These are phyloP conservation scores for Nixonia krombeini DNA, from an alignment of 1,140 invertebrate species.

Conservation along the genomic window DNA sequence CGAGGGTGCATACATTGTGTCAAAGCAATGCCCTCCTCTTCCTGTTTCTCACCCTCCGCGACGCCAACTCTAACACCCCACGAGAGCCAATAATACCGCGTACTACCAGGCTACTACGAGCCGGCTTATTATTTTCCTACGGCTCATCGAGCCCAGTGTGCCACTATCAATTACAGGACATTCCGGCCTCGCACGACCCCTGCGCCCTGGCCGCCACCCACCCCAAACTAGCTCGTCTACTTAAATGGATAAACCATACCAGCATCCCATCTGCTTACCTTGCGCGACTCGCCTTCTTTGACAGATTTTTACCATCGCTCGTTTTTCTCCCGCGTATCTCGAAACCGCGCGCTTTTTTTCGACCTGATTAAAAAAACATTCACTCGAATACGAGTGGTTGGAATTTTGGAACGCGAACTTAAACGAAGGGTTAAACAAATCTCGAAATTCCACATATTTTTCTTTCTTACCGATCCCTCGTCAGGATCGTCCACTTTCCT, in stretches of 20 bases:
- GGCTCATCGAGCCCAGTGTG: slow-evolving; percentile 60
- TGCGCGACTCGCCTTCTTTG: slow-evolving; percentile 44
- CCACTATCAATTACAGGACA: slow-evolving; percentile 64
- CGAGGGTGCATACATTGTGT: slow-evolving; percentile 47
- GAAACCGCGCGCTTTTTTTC: too few species aligned
- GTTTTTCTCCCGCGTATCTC: too few species aligned
- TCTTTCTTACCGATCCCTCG: too few species aligned
- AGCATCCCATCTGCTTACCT: slow-evolving; percentile 66
- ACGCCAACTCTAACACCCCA: slow-evolving; percentile 50
- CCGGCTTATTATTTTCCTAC: slow-evolving; percentile 65
- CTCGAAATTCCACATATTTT: too few species aligned
- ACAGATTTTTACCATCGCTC: too few species aligned
- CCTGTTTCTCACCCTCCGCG: slow-evolving; percentile 35
- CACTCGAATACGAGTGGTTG: too few species aligned
- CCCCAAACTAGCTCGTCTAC: slow-evolving; percentile 47
- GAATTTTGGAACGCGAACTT: too few species aligned
- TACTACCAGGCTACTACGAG: slow-evolving; percentile 41
- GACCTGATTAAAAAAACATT: too few species aligned
- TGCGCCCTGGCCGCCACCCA: slow-evolving; percentile 47
- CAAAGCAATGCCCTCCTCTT: slow-evolving; percentile 45
- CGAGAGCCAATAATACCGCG: slow-evolving; percentile 56
- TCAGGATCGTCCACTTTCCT: too few species aligned
- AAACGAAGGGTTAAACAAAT: too few species aligned
- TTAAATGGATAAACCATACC: slow-evolving; percentile 64
- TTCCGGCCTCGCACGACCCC: slow-evolving; percentile 51